These are phyloP conservation scores for Spodoptera littoralis DNA, from an alignment of 2,888 invertebrate genomes.

Conservation along the genomic window DNA sequence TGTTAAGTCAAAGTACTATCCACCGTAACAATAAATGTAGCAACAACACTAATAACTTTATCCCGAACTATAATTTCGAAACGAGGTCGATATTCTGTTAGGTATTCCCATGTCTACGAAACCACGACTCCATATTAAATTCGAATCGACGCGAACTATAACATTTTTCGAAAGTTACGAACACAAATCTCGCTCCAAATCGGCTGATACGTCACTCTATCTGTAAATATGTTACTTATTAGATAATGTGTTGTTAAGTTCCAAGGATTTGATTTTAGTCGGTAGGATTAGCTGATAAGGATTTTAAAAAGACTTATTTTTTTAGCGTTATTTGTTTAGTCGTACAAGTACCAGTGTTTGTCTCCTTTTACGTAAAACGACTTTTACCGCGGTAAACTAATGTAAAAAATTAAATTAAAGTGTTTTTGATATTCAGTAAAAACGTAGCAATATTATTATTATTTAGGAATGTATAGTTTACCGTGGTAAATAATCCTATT, in stretches of 20 bases:
- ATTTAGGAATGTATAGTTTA: conserved; percentile 22
- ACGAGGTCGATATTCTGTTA: conserved; percentile 22
- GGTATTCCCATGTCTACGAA: conserved; percentile 22
- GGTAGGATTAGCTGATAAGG: conserved; percentile 69
- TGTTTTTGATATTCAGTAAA: conserved; percentile 10
- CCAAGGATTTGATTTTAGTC: conserved; percentile 79
- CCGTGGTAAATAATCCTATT: conserved; percentile 29
- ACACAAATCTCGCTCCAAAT: conserved; percentile 14
- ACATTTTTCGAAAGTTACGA: conserved; percentile 46
- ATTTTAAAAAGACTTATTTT: conserved; percentile 85
- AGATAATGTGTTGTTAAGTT: conserved; percentile 63
- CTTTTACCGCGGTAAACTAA: conserved; percentile 28
- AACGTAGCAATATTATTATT: conserved; percentile 27
- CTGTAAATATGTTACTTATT: conserved; percentile 66
- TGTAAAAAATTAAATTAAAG: conserved; percentile 9
- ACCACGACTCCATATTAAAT: conserved; percentile 51
- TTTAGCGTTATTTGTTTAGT: conserved; percentile 63
- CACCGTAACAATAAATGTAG: conserved; percentile 9
- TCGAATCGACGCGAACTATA: conserved; percentile 56
- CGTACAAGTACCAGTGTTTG: conserved; percentile 65
- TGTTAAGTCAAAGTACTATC: conserved; percentile 33
- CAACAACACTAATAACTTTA: conserved; percentile 34
- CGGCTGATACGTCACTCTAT: conserved; percentile 36
- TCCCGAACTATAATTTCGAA: conserved; percentile 50
- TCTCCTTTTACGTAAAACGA: conserved; percentile 39